Percentiles rank a stretch among this genome's conserved stretches.
Evolutionary conservation across 2,888 invertebrate genomes (phyloP).

Genomic region (Taenaris catops): DNA sequence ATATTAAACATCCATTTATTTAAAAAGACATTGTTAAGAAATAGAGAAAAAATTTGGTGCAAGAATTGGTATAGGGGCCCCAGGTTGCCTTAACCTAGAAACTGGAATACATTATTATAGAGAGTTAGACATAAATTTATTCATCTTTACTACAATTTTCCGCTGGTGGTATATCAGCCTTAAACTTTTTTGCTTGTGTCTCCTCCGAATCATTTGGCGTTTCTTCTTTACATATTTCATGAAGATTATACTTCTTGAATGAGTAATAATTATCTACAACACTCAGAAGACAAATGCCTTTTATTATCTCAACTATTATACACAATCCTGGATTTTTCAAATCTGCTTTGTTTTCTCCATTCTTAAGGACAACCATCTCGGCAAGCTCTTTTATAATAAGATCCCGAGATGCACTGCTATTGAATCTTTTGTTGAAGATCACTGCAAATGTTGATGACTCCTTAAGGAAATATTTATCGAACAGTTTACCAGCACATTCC

Average conservation of each 20-base stretch:
- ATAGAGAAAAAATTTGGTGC: conserved; percentile 47
- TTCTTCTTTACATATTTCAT: conserved; percentile 80
- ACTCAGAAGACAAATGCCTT: conserved; percentile 88
- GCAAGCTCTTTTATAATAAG: conserved; percentile 87
- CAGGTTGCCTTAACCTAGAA: conserved; percentile 52
- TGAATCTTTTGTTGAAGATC: conserved; percentile 88
- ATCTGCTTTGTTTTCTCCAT: conserved; percentile 87
- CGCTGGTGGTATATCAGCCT: conserved; percentile 42
- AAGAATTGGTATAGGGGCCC: conserved; percentile 59
- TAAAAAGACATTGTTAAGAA: conserved; percentile 27
- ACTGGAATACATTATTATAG: conserved; percentile 27
- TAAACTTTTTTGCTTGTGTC: conserved; percentile 65
- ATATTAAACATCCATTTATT: conserved; percentile 28
- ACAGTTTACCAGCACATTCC: conserved; percentile 81
- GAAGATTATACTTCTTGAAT: conserved; percentile 91
- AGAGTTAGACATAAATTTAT: conserved; percentile 14
- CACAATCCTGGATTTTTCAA: conserved; percentile 88
- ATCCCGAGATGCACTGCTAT: conserved; percentile 84
- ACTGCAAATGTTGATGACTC: conserved; percentile 87
- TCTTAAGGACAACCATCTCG: conserved; percentile 83
- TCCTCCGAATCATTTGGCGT: conserved; percentile 51
- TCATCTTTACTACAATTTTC: conserved; percentile 31
- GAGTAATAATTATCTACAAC: conserved; percentile 89
- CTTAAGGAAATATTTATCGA: conserved; percentile 87
- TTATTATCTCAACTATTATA: conserved; percentile 91